Evolutionary conservation across 2,797 vertebrate species (phyloP), one percentile per base, ranked within the genome.

Genomic region (Coregonus ussuriensis): DNA sequence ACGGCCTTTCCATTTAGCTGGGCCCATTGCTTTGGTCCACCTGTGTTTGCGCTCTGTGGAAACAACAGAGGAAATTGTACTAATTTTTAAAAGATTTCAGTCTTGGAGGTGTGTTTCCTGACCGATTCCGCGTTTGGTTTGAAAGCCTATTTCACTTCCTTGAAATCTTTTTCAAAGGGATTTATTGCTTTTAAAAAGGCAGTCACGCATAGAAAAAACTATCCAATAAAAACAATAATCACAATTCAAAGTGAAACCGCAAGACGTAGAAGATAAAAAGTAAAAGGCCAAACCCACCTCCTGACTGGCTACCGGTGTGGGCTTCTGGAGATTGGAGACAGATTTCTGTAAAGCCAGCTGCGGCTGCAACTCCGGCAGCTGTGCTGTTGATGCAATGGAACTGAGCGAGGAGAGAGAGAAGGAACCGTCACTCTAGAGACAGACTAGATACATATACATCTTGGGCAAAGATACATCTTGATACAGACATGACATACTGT

Each of bases 1-100:
- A 92, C 95, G 97, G 95, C 97, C 97, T 96, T 99, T 98, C 97
- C 97, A 95, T 98, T 99, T 97, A 98, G 96, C 95, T 98, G 98
- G 95, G 97, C 97, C 98, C 98, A 99, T 98, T 98, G 98, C 94
- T 98, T 99, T 99, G 96, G 96, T 96, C 98, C 98, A 98, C 96
- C 96, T 96, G 95, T 96, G 97, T 92, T 97, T 97, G 96, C 96
- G 94, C 92, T 98, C 98, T 99, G 41, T 47, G 41, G 89, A 6
- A 71, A 66, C 14, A 81, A 41, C 41, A 47, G 41, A 47, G 41
- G 72, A 18, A 15, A 66, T 31, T 16, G 29, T 73, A 66, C 6
- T 62, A 29, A 66, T 77, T 25, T 25, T 25, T 47, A 16, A 37
- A 77, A 74, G 35, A 14, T 21, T 80, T 47, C 41, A 47, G 41